Evolutionary conservation across 2,888 invertebrate genomes (phyloP), one percentile per base, ranked within the genome.

Genomic region (Parascotia fuliginaria): DNA sequence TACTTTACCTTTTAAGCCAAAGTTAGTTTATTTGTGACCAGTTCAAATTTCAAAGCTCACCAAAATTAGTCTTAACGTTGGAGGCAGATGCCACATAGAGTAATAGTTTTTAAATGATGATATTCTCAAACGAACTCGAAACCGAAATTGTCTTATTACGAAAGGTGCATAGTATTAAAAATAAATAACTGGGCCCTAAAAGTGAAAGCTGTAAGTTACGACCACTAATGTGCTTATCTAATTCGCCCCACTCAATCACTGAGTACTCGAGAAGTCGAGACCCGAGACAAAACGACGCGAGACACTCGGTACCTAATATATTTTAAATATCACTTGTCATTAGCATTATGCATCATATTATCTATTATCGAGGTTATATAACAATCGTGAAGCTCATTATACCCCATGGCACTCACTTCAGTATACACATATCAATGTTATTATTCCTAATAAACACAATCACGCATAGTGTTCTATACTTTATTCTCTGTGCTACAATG

Each of bases 301-400:
- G 75, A 77, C 81, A 81, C 76, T 76, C 71, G 74, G 77, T 81
- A 78, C 75, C 80, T 83, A 81, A 83, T 85, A 86, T 79, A 83
- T 86, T 86, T 84, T 81, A 84, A 87, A 86, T 85, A 89, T 87
- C 82, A 84, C 83, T 80, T 81, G 84, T 89, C 87, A 88, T 89
- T 88, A 86, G 81, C 79, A 80, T 85, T 86, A 87, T 84, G 83
- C 81, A 82, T 89, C 87, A 87, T 84, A 82, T 89, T 88, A 87
- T 85, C 86, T 85, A 83, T 88, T 87, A 86, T 81, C 65, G 63
- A 62, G 60, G 70, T 90, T 86, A 83, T 79, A 82, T 87, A 89
- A 89, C 65, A 68, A 69, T 77, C 79, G 79, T 79, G 79, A 76
- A 73, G 69, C 73, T 74, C 81, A 82, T 77, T 81, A 80, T 79